These are phyloP conservation scores for Acanthis flammea DNA, from an alignment of 2,797 vertebrate species.

Conservation along the genomic window DNA sequence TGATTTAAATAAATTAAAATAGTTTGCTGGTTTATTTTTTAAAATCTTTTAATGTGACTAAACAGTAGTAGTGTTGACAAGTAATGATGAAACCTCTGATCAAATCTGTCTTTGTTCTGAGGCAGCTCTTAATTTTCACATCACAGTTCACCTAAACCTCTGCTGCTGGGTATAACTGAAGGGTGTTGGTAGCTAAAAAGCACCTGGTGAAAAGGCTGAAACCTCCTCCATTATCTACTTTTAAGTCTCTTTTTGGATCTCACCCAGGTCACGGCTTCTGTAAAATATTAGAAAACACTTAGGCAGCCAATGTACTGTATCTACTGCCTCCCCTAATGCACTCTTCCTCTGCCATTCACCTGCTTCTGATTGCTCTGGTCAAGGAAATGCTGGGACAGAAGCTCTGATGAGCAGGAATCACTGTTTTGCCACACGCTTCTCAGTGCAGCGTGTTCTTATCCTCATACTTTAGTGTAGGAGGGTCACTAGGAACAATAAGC, in stretches of 20 bases:
- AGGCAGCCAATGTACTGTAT: conserved; percentile 50
- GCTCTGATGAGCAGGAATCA: background rate
- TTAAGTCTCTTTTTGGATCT: conserved; percentile 34
- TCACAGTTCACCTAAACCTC: background rate
- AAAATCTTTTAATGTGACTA: background rate
- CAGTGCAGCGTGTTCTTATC: rapidly evolving
- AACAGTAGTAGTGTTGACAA: background rate
- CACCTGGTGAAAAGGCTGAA: background rate
- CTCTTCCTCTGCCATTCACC: conserved; percentile 30
- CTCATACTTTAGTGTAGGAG: rapidly evolving
- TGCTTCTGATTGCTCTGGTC: background rate
- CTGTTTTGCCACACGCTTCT: background rate
- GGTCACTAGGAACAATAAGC: background rate
- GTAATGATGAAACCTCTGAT: background rate
- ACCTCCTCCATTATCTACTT: background rate
- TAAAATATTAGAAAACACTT: conserved; percentile 57
- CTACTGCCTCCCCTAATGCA: conserved; percentile 37
- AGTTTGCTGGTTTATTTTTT: background rate
- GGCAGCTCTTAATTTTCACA: background rate
- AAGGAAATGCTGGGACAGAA: background rate
- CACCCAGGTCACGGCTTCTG: conserved; percentile 9
- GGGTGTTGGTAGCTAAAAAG: background rate
- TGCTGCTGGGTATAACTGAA: background rate
- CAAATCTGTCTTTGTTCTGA: background rate
- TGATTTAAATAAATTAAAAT: background rate